Conservation (phyloP, 1,140 invertebrate species). For the Lineus longissimus region DNA sequence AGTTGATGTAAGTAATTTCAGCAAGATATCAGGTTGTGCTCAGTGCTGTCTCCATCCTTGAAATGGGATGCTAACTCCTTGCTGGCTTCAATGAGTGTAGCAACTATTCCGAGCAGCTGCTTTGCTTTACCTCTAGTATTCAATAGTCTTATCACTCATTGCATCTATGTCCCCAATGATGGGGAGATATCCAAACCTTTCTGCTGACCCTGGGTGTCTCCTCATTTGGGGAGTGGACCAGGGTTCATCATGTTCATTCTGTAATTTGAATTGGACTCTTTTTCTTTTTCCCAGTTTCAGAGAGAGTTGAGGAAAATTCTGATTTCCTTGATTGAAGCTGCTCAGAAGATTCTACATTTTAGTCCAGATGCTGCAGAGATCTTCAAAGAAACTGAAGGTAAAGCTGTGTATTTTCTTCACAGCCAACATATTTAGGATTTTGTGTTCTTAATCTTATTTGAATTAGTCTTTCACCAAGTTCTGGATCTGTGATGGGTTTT, state of each 20-base stretch:
- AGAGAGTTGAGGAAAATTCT: constrained; percentile 63
- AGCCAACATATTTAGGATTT: too few relatives aligned
- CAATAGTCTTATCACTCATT: too few relatives aligned
- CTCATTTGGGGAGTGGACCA: neutral
- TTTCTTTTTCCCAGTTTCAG: constrained; percentile 58
- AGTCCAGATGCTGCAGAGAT: constrained; percentile 58
- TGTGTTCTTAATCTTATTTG: too few relatives aligned
- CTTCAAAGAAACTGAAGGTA: constrained; percentile 49
- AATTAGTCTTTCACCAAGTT: too few relatives aligned
- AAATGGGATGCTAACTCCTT: too few relatives aligned
- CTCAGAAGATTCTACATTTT: constrained; percentile 60
- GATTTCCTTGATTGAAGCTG: constrained; percentile 62
- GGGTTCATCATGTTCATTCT: neutral
- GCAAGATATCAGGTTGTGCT: neutral
- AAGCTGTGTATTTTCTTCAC: too few relatives aligned
- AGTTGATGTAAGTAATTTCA: constrained; percentile 40
- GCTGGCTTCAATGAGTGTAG: too few relatives aligned
- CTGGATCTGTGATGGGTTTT: too few relatives aligned
- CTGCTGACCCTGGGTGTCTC: too few relatives aligned
- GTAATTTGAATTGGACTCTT: constrained; percentile 2
- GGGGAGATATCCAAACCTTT: neutral
- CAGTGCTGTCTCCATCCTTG: neutral
- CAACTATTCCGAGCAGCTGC: too few relatives aligned
- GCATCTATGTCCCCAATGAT: too few relatives aligned
- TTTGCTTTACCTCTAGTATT: too few relatives aligned